These are phyloP conservation scores for Lordiphosa stackelbergi DNA, from an alignment of 1,140 invertebrate genomes.

Conservation along the genomic window DNA sequence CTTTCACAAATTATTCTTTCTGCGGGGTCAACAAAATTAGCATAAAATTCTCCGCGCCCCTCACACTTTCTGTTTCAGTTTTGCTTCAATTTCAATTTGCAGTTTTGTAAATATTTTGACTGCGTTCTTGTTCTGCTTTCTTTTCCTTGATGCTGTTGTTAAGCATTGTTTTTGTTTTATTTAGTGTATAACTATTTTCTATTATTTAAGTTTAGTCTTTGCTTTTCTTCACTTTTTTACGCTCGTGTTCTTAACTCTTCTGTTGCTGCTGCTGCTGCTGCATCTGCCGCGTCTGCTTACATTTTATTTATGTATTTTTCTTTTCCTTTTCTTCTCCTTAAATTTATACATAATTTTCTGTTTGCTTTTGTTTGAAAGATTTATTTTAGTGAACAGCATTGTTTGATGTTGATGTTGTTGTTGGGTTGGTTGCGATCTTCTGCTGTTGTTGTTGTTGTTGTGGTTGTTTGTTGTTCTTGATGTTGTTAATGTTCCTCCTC, in stretches of 20 bases:
- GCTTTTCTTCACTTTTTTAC: conserved; percentile 67
- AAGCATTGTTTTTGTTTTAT: conserved; percentile 36
- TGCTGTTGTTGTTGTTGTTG: conserved; percentile 9
- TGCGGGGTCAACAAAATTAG: too few species aligned
- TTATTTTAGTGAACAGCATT: conserved; percentile 48
- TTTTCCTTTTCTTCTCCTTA: conserved; percentile 27
- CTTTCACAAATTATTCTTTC: too few species aligned
- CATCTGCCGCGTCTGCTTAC: conserved; percentile 23
- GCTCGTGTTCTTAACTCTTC: conserved; percentile 29
- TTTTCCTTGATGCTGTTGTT: conserved; percentile 27
- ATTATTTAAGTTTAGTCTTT: conserved; percentile 74
- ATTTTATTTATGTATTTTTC: conserved; percentile 40
- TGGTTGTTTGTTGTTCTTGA: conserved; percentile 8
- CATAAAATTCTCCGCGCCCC: too few species aligned
- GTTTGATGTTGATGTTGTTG: conserved; percentile 20
- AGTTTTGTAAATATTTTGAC: too few species aligned
- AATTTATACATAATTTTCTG: conserved; percentile 40
- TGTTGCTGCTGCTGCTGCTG: conserved; percentile 14
- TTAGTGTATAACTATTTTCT: conserved; percentile 67
- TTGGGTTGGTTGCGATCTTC: conserved; percentile 24
- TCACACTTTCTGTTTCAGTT: too few species aligned
- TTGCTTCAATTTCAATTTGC: too few species aligned
- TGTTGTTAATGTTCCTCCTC: conserved; percentile 8
- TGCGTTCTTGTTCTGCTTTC: neutral
- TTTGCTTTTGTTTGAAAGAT: conserved; percentile 27